Conservation (phyloP, 2,888 invertebrate species). For the Volucella bombylans region DNA sequence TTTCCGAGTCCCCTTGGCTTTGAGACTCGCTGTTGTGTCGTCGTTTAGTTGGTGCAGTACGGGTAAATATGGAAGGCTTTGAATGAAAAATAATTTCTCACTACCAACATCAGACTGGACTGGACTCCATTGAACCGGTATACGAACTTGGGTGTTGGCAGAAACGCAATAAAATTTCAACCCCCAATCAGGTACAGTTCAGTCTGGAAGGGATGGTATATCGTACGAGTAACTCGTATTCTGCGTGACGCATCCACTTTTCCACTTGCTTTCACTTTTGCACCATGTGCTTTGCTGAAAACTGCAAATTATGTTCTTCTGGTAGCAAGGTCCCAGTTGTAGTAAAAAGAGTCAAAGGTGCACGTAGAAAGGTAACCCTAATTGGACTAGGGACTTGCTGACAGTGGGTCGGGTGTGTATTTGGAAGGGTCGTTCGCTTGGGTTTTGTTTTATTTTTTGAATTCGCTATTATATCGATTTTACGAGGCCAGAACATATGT, state of each 20-base stretch:
- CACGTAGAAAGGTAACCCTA: constrained; percentile 35
- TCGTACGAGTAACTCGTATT: constrained; percentile 17
- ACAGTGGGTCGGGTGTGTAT: not conserved
- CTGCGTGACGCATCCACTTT: constrained; percentile 56
- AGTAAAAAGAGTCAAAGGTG: not conserved
- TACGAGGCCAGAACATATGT: constrained; percentile 34
- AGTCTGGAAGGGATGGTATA: not conserved
- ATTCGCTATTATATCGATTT: constrained; percentile 64
- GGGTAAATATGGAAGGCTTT: constrained; percentile 54
- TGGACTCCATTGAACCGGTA: constrained; percentile 56
- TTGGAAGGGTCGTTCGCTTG: constrained; percentile 30
- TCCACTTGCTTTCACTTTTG: constrained; percentile 50
- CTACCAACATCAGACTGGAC: constrained; percentile 19
- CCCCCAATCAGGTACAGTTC: constrained; percentile 29
- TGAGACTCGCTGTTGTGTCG: not conserved
- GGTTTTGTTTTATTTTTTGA: constrained; percentile 25
- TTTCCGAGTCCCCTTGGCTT: constrained; percentile 7
- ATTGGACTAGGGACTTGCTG: constrained; percentile 47
- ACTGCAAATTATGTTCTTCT: constrained; percentile 13
- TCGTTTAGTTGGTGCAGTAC: constrained; percentile 16
- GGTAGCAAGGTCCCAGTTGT: not conserved
- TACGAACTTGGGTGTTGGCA: constrained; percentile 66
- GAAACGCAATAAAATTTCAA: constrained; percentile 55
- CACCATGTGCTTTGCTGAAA: constrained; percentile 44
- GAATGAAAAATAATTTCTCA: constrained; percentile 57